Evolutionary conservation across 2,888 invertebrate species (phyloP).

Genomic region (Mesorhabditis belari): DNA sequence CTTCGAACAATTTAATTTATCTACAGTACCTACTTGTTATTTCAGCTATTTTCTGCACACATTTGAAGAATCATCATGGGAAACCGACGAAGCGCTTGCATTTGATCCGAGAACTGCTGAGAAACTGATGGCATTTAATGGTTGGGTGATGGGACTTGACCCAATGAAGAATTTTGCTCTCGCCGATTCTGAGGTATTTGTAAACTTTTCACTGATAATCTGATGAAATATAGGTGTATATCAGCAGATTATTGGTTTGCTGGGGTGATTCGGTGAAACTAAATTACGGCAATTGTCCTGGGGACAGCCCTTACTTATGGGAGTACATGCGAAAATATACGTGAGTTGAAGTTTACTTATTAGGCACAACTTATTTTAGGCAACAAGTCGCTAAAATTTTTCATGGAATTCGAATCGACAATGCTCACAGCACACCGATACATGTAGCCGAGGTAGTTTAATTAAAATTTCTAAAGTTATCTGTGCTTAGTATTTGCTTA

Average conservation of each 20-base stretch:
- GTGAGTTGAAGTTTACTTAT: constrained; percentile 1
- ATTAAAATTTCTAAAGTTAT: not conserved
- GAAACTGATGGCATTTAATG: constrained; percentile 86
- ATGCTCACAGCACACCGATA: constrained; percentile 96
- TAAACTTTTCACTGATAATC: not conserved
- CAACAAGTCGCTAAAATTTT: constrained; percentile 81
- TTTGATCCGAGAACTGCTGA: constrained; percentile 49
- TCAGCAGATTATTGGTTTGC: constrained; percentile 82
- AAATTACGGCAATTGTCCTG: constrained; percentile 68
- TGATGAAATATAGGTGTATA: constrained; percentile 67
- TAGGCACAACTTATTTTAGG: constrained; percentile 5
- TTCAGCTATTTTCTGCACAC: constrained; percentile 60
- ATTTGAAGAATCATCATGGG: constrained; percentile 48
- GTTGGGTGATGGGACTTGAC: constrained; percentile 96
- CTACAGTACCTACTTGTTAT: not conserved
- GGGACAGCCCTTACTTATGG: constrained; percentile 90
- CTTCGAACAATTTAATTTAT: too few species aligned
- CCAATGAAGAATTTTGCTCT: constrained; percentile 86
- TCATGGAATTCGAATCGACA: constrained; percentile 90
- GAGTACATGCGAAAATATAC: constrained; percentile 85
- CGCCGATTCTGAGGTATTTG: constrained; percentile 30
- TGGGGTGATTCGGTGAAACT: constrained; percentile 97
- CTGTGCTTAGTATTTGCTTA: constrained; percentile 67
- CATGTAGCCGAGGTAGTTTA: constrained; percentile 64
- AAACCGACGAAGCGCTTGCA: constrained; percentile 68